A percentile compares a stretch with the other conserved stretches of the same genome.
These are phyloP conservation scores for Brachionus paranguensis DNA, from an alignment of 1,140 invertebrate genomes.

Conservation along the genomic window DNA sequence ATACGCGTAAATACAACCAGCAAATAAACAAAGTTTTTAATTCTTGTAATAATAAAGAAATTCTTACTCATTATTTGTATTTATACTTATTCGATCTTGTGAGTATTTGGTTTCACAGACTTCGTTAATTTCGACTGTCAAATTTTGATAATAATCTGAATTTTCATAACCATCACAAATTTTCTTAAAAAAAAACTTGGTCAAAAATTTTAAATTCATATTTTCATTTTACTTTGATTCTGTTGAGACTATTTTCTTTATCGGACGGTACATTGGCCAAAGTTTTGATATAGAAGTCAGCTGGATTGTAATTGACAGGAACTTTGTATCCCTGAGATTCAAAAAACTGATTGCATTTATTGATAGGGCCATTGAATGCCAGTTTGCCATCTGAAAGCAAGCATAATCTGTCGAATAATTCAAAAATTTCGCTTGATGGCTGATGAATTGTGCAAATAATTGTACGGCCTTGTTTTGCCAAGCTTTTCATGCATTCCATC, in stretches of 20 bases:
- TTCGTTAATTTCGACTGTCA: background rate
- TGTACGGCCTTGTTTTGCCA: conserved; percentile 76
- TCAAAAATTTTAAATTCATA: background rate
- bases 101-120: background rate
- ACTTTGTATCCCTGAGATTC: conserved; percentile 55
- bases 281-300: conserved; percentile 86
- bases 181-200: conserved; percentile 11
- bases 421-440: conserved; percentile 84
- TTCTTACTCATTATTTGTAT: background rate
- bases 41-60: background rate
- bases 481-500: conserved; percentile 64
- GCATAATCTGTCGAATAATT: conserved; percentile 79
- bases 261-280: conserved; percentile 76
- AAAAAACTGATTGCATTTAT: conserved; percentile 74
- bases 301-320: conserved; percentile 80
- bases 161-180: conserved; percentile 27
- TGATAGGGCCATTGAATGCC: conserved; percentile 75
- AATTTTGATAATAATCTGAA: background rate
- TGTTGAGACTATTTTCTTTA: conserved; percentile 62
- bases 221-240: conserved; percentile 22
- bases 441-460: conserved; percentile 91
- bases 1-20: background rate
- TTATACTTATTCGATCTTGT: background rate
- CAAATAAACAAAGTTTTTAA: background rate
- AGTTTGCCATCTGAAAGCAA: conserved; percentile 84